phyloP scores from a whole-genome alignment of 2,888 invertebrate species.

The Cheilosia pagana region DNA sequence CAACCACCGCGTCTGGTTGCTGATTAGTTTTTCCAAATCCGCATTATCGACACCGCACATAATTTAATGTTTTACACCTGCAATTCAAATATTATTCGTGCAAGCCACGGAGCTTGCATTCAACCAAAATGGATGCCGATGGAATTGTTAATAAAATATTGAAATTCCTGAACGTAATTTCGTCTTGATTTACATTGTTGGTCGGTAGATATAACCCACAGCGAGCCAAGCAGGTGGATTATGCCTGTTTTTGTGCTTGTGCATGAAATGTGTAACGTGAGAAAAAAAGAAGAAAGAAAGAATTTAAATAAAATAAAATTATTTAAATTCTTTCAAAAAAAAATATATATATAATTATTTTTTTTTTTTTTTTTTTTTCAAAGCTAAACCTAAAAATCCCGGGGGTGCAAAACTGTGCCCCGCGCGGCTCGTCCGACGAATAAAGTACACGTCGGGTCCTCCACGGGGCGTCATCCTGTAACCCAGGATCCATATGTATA shows the following conservation, averaged over 20 bases:
- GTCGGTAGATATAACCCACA: constrained; percentile 16
- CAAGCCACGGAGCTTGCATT: constrained; percentile 4
- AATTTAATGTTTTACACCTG: constrained; percentile 29
- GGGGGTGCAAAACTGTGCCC: too few species aligned
- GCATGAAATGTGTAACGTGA: too few species aligned
- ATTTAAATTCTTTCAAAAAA: too few species aligned
- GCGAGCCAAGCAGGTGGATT: background rate
- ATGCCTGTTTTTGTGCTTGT: background rate
- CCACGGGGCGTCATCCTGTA: too few species aligned
- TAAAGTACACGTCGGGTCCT: too few species aligned
- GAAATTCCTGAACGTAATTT: constrained; percentile 43
- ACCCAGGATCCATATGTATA: too few species aligned
- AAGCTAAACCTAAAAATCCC: too few species aligned
- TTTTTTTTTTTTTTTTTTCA: too few species aligned
- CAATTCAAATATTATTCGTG: background rate
- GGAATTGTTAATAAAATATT: constrained; percentile 33
- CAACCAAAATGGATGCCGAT: constrained; percentile 21
- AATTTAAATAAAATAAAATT: too few species aligned
- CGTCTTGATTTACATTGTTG: constrained; percentile 17
- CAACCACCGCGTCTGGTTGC: background rate
- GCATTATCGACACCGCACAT: background rate
- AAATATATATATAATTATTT: too few species aligned
- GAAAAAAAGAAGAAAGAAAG: too few species aligned
- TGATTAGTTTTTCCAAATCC: constrained; percentile 1
- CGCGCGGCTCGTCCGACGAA: too few species aligned